Conservation (phyloP, 2,888 invertebrate genomes). For the Acleris cristana region DNA sequence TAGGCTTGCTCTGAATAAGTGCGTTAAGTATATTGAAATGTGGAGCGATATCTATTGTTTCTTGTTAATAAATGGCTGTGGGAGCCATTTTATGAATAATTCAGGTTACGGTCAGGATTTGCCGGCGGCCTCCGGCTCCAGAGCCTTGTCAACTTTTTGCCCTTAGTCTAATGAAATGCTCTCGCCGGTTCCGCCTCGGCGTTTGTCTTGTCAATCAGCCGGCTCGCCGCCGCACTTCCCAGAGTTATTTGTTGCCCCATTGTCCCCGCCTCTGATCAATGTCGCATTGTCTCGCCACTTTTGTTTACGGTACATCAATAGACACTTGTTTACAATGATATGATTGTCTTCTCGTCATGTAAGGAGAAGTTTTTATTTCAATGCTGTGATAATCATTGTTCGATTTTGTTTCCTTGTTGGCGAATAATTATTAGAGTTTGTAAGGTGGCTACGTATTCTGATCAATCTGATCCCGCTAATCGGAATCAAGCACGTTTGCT, state of each 20-base stretch:
- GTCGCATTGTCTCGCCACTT: constrained; percentile 75
- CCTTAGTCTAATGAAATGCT: constrained; percentile 70
- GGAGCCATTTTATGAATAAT: constrained; percentile 67
- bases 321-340: constrained; percentile 68
- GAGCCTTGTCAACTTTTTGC: constrained; percentile 63
- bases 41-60: constrained; percentile 8
- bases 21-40: constrained; percentile 7
- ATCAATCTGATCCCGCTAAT: too few relatives aligned
- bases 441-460: not conserved
- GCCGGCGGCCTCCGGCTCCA: constrained; percentile 47
- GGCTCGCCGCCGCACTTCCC: constrained; percentile 65
- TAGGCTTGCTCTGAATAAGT: constrained; percentile 18
- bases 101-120: constrained; percentile 64
- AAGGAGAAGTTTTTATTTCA: constrained; percentile 47
- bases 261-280: constrained; percentile 71
- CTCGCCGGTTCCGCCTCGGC: constrained; percentile 62
- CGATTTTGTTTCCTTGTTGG: constrained; percentile 14
- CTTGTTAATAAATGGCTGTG: constrained; percentile 27
- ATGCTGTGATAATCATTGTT: constrained; percentile 32
- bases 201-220: constrained; percentile 79
- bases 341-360: constrained; percentile 65
- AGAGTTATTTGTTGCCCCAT: constrained; percentile 78
- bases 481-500: not conserved
- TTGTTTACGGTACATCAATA: constrained; percentile 75
- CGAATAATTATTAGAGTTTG: not conserved